Evolutionary conservation across 2,113 vertebrate genomes (phyloP).

Genomic region (Mustela lutreola): DNA sequence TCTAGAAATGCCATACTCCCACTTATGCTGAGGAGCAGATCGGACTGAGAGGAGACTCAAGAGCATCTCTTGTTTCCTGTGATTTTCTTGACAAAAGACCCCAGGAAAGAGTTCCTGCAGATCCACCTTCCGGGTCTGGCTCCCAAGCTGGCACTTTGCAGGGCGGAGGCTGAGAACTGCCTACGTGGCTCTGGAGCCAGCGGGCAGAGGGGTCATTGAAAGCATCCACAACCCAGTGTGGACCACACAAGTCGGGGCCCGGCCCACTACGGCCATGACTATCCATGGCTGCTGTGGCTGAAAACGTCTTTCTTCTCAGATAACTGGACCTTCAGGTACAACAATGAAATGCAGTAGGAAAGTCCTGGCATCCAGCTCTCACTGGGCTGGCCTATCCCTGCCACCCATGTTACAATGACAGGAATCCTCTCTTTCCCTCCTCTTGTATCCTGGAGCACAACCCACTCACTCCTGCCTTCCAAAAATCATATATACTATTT

Average conservation of each 20-base stretch:
- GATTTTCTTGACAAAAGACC: background rate
- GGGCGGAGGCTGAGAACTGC: background rate
- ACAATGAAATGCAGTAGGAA: background rate
- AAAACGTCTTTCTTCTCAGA: background rate
- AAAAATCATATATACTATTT: background rate
- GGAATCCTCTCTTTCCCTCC: background rate
- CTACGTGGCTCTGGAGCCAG: background rate
- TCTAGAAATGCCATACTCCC: background rate
- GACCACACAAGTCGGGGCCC: background rate
- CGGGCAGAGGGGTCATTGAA: background rate
- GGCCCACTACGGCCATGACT: background rate
- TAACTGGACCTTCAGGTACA: background rate
- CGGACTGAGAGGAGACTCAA: background rate
- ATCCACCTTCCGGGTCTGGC: background rate
- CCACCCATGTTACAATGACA: background rate
- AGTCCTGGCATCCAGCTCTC: background rate
- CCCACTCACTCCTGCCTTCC: background rate
- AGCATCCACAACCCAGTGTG: rapidly evolving
- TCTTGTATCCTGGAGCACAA: too few relatives aligned
- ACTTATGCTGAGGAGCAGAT: background rate
- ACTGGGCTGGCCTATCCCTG: background rate
- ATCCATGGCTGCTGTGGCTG: background rate
- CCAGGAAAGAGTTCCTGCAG: background rate
- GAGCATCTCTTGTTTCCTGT: rapidly evolving
- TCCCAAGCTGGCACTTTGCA: rapidly evolving